Evolutionary conservation across 2,888 invertebrate genomes (phyloP).

Genomic region (Dasysyrphus tricinctus): DNA sequence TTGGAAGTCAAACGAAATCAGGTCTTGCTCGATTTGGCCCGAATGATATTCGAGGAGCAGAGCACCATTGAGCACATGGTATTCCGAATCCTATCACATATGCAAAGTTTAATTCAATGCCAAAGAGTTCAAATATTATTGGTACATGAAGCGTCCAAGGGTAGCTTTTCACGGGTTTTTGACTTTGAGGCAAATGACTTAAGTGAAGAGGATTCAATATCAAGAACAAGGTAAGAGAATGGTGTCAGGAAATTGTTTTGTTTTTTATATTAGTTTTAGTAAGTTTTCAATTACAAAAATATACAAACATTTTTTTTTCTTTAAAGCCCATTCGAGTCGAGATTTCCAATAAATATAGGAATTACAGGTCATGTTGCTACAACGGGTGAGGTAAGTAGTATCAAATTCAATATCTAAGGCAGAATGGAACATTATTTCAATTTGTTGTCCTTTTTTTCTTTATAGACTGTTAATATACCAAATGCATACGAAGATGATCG

Average conservation of each 20-base stretch:
- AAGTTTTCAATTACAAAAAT: neutral
- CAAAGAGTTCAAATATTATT: conserved; percentile 97
- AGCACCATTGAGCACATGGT: conserved; percentile 98
- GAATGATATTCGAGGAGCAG: conserved; percentile 98
- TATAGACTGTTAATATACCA: conserved; percentile 94
- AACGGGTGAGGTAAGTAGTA: conserved; percentile 92
- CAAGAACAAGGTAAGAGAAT: conserved; percentile 87
- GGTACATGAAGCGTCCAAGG: conserved; percentile 95
- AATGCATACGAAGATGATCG: conserved; percentile 94
- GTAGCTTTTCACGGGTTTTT: conserved; percentile 96
- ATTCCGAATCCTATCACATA: conserved; percentile 95
- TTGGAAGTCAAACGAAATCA: conserved; percentile 97
- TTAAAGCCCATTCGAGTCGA: conserved; percentile 93
- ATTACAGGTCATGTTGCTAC: conserved; percentile 97
- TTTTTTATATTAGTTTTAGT: neutral
- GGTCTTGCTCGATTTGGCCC: conserved; percentile 95
- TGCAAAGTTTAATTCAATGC: conserved; percentile 96
- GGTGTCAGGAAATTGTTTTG: neutral
- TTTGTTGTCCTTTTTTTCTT: neutral
- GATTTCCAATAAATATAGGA: conserved; percentile 97
- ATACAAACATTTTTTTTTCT: conserved; percentile 2
- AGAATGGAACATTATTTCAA: neutral
- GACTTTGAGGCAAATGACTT: conserved; percentile 96
- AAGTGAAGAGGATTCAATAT: conserved; percentile 91
- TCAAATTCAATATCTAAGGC: neutral